Percentiles rank a stretch among this genome's conserved stretches.
Conservation (phyloP, 2,888 invertebrate species). For the Epinotia ramella region DNA sequence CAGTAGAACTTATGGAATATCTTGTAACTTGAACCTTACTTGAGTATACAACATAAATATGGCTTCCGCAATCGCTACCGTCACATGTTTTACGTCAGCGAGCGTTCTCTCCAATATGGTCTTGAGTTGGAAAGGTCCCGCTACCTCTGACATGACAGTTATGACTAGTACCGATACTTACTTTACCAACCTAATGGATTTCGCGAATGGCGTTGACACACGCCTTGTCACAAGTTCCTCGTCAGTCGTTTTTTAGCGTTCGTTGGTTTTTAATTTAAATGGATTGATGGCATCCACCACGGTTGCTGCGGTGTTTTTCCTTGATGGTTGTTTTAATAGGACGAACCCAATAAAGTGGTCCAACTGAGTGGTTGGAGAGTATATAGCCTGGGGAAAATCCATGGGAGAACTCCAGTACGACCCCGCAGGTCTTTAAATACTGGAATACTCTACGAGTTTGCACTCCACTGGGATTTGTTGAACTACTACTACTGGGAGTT, state of each 20-base stretch:
- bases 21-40: neutral
- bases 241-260: neutral
- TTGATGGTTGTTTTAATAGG: too few relatives aligned
- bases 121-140: neutral
- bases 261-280: neutral
- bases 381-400: too few relatives aligned
- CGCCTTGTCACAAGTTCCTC: slow-evolving; percentile 3
- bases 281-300: too few relatives aligned
- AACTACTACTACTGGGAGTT: too few relatives aligned
- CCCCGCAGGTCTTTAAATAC: too few relatives aligned
- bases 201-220: slow-evolving; percentile 9
- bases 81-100: neutral
- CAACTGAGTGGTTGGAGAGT: too few relatives aligned
- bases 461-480: too few relatives aligned
- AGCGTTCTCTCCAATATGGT: neutral
- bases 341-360: too few relatives aligned
- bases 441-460: too few relatives aligned
- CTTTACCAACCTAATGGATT: slow-evolving; percentile 21
- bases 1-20: neutral
- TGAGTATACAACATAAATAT: neutral
- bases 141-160: neutral
- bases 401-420: too few relatives aligned
- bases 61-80: neutral
- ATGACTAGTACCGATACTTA: slow-evolving; percentile 11
- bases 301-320: too few relatives aligned